Evolutionary conservation across 2,888 invertebrate species (phyloP).

Genomic region (Ophion costatus): DNA sequence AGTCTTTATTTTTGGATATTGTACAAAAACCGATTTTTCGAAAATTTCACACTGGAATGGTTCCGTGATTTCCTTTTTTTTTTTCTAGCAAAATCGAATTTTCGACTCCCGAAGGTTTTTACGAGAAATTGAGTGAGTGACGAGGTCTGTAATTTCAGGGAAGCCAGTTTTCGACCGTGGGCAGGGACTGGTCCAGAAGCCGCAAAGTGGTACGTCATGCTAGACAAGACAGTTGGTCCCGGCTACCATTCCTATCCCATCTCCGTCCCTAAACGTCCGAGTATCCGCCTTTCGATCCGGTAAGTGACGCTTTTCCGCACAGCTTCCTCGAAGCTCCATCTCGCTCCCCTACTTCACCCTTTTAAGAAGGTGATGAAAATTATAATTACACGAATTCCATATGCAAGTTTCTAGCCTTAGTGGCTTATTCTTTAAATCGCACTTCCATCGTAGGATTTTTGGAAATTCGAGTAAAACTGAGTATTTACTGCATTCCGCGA

Average conservation of each 20-base stretch:
- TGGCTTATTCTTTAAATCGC: too few species aligned
- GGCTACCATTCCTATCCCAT: slow-evolving; percentile 11
- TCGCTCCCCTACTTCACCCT: too few species aligned
- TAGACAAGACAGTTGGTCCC: background rate
- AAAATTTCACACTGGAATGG: too few species aligned
- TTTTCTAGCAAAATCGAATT: background rate
- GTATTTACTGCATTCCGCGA: too few species aligned
- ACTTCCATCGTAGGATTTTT: too few species aligned
- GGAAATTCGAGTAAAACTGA: too few species aligned
- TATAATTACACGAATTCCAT: background rate
- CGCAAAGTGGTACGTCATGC: slow-evolving; percentile 89
- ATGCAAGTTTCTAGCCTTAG: background rate
- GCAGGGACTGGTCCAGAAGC: slow-evolving; percentile 90
- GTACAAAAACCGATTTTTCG: too few species aligned
- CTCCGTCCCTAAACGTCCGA: slow-evolving; percentile 5
- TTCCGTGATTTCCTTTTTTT: too few species aligned
- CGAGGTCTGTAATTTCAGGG: slow-evolving; percentile 85
- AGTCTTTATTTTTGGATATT: too few species aligned
- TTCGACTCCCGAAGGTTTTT: background rate
- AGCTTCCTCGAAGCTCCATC: background rate
- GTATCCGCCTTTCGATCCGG: background rate
- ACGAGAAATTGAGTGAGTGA: background rate
- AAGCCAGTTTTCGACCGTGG: slow-evolving; percentile 89
- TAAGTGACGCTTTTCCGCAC: background rate
- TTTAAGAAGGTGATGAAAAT: background rate